phyloP scores from a whole-genome alignment of 2,797 vertebrate species.

The Clarias pachynema region DNA sequence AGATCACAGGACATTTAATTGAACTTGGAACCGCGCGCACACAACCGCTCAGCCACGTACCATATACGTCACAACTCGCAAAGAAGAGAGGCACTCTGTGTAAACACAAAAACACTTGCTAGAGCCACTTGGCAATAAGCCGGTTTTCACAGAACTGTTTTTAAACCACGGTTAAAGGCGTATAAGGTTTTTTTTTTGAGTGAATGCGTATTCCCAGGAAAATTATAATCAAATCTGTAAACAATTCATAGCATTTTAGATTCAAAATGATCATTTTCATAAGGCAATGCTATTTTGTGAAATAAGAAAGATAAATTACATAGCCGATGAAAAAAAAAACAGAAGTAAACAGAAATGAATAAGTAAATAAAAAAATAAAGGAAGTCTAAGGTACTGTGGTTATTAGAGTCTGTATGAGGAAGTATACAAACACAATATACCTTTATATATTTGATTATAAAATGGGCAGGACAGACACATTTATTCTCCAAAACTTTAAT shows the following conservation, averaged over 20 bases:
- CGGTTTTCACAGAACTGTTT: conserved; percentile 39
- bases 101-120: conserved; percentile 53
- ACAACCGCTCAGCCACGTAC: conserved; percentile 44
- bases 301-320: conserved; percentile 13
- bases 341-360: background rate
- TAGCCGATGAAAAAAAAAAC: background rate
- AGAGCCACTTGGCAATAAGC: conserved; percentile 42
- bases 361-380: background rate
- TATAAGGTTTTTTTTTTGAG: conserved; percentile 3
- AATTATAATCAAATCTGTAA: background rate
- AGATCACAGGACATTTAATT: conserved; percentile 60
- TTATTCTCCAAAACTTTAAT: conserved; percentile 6
- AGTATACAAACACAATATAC: background rate
- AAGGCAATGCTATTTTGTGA: background rate
- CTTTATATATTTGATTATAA: background rate
- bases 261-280: background rate
- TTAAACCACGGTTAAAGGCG: conserved; percentile 33
- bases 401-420: background rate
- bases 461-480: background rate
- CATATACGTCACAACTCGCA: conserved; percentile 12
- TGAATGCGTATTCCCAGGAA: background rate
- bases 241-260: background rate
- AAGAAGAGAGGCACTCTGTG: conserved; percentile 54
- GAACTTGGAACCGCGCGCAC: conserved; percentile 51
- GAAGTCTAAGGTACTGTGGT: background rate